phyloP scores from a whole-genome alignment of 2,888 invertebrate species.

The Formica aserva region DNA sequence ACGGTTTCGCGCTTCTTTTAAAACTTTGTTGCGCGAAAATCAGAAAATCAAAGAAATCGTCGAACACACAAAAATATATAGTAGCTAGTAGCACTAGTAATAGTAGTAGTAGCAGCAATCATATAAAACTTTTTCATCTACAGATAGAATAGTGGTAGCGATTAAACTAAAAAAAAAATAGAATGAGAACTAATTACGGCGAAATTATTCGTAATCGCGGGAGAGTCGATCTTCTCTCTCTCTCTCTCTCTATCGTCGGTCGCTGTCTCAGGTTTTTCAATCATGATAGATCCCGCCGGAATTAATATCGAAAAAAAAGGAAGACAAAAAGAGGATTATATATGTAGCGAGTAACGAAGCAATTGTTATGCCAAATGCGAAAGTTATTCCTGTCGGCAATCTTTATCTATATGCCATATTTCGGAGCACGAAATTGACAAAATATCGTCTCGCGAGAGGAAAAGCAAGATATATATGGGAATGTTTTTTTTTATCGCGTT shows the following conservation, averaged over 20 bases:
- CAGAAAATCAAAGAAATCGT: constrained; percentile 72
- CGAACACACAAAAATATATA: constrained; percentile 82
- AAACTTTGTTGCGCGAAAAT: constrained; percentile 34
- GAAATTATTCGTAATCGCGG: constrained; percentile 80
- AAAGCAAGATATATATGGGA: background rate
- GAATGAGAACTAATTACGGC: constrained; percentile 81
- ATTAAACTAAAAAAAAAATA: constrained; percentile 81
- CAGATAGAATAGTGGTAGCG: constrained; percentile 79
- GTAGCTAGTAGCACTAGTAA: constrained; percentile 69
- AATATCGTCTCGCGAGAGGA: background rate
- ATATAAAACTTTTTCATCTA: constrained; percentile 75
- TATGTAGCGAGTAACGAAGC: constrained; percentile 76
- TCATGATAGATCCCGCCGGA: constrained; percentile 63
- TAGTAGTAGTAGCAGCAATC: constrained; percentile 74
- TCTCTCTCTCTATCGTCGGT: background rate
- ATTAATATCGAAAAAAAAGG: constrained; percentile 71
- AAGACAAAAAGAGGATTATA: constrained; percentile 63
- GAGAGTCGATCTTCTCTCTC: constrained; percentile 37
- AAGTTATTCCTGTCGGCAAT: constrained; percentile 81
- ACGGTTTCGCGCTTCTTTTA: constrained; percentile 3
- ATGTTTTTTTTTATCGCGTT: background rate
- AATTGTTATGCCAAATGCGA: constrained; percentile 77
- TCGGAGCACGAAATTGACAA: background rate
- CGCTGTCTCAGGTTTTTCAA: background rate
- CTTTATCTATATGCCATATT: constrained; percentile 68